Base-by-base conservation (phyloP, 1,140 invertebrate genomes). In the Odontomachus brunneus region DNA sequence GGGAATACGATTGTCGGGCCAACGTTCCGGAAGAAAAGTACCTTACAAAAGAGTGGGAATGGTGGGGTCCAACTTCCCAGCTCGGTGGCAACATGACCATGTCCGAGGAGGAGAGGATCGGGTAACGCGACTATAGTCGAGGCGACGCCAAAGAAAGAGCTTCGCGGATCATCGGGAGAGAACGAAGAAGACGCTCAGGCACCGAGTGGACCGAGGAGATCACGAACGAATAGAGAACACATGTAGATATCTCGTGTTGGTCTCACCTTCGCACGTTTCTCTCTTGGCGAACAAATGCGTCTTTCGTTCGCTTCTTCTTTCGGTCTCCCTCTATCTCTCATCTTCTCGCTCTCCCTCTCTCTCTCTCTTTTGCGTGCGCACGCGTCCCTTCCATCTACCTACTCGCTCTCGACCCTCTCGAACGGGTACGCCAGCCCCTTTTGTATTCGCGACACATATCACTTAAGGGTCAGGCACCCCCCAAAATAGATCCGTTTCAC, bases 1-100 rank as follows among this genome's bases (percentile, higher is more conserved):
- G 63, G 91, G 89, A 93, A 93, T 93, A 92, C 92, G 91, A 93
- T 93, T 93, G 92, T 92, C 89, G 91, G 88, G 78, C 86, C 89
- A 92, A 90, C 91, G 92, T 92, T 93, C 91, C 89, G 90, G 92
- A 92, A 93, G 89, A 91, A 92, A 92, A 93, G 92, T 93, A 89
- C 90, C 90, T 91, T 89, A 89, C 88, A 91, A 89, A 90, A 90
- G 88, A 84, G 83, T 48, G 48, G 82, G 29, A 63, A 49, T n/a
- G 5, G 26, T 26, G 9, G 14, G 11, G 26, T 49, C 38, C 17
- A 72, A 65, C 51, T 86, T 76, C 57, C 71, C n/a, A 83, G 71
- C 67, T 84, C 63, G 49, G 60, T 57, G 55, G 26, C 57, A 60
- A 29, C 19, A 49, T 59, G 81, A 87, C 72, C 59, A 67, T 55